A percentile compares a stretch with the other conserved stretches of the same genome.
Conservation (phyloP, 2,113 vertebrate species). For the Xyrauchen texanus region DNA sequence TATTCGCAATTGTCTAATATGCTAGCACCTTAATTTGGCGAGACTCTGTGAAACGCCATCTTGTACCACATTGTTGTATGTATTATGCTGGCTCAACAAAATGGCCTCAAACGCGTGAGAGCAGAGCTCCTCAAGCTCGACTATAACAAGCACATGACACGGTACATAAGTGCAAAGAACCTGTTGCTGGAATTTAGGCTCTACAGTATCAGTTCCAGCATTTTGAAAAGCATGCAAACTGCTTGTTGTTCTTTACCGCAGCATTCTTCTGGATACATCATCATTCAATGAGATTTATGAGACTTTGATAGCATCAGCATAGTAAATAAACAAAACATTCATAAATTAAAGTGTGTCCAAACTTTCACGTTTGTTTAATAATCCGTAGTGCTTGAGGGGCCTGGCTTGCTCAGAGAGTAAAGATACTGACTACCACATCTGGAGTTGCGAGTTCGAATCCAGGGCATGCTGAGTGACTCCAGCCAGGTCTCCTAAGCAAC, state of each 20-base stretch:
- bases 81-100: slow-evolving; percentile 14
- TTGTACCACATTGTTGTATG: neutral
- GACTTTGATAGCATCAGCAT: neutral
- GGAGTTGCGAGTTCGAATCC: no score
- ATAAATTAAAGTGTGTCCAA: neutral
- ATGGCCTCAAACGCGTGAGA: neutral
- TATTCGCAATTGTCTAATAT: neutral
- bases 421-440: no score
- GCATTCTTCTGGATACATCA: no score
- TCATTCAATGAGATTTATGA: no score
- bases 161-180: no score
- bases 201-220: neutral
- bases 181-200: no score
- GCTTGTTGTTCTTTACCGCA: neutral
- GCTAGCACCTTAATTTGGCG: neutral
- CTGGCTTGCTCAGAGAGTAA: no score
- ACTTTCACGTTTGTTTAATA: neutral
- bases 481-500: no score
- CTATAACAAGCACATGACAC: neutral
- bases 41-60: slow-evolving; percentile 14
- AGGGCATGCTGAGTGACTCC: no score
- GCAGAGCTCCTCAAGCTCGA: neutral
- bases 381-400: neutral
- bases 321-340: slow-evolving; percentile 3
- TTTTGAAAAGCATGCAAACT: neutral